phyloP scores from a whole-genome alignment of 2,797 vertebrate genomes.

The Pantherophis alleghaniensis region DNA sequence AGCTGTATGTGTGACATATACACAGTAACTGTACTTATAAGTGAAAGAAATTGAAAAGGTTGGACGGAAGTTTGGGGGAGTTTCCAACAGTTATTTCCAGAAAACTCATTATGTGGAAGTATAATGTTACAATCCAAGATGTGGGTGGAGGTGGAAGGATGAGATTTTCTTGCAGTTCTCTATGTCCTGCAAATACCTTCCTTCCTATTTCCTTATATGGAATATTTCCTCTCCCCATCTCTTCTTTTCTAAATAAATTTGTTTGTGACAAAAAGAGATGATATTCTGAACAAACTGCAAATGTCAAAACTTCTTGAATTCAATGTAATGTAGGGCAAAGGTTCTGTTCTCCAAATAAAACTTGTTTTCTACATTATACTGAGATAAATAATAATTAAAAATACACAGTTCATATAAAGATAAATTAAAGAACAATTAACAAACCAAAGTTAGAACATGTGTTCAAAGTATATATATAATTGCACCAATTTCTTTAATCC shows the following conservation, averaged over 20 bases:
- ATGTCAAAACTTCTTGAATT: not conserved
- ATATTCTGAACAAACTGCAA: not conserved
- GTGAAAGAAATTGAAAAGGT: not conserved
- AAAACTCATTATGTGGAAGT: not conserved
- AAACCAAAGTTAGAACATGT: not conserved
- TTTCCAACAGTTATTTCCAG: not conserved
- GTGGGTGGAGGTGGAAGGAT: not conserved
- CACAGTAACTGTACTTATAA: not conserved
- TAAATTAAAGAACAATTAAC: not conserved
- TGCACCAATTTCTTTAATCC: not conserved
- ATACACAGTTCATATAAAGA: not conserved
- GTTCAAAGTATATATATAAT: not conserved
- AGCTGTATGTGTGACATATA: not conserved
- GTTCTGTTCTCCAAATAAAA: not conserved
- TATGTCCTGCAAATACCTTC: not conserved
- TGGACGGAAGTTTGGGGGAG: not conserved
- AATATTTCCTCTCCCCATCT: not conserved
- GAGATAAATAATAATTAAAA: not conserved
- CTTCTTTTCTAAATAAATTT: not conserved
- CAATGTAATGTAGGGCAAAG: not conserved
- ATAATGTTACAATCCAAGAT: not conserved
- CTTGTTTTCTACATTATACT: not conserved
- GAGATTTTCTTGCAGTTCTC: not conserved
- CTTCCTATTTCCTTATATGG: not conserved
- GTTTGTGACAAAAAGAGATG: not conserved